phyloP scores from a whole-genome alignment of 2,797 vertebrate species.

The Sebastes hopkinsi region DNA sequence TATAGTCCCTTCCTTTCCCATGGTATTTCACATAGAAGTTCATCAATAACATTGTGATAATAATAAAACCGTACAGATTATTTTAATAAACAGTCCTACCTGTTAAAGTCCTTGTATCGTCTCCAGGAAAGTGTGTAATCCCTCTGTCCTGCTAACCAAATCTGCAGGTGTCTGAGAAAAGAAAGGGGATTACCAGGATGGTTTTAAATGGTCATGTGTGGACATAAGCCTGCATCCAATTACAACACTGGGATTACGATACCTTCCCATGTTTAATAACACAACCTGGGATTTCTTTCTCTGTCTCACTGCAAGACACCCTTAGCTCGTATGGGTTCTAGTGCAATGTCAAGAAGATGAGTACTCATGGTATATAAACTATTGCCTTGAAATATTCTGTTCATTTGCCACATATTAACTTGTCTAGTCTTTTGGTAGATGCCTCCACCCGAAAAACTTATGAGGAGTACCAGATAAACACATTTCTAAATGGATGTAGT shows the following conservation, averaged over 20 bases:
- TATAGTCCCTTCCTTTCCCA: background rate
- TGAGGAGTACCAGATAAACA: background rate
- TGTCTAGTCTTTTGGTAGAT: background rate
- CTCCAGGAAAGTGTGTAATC: constrained; percentile 42
- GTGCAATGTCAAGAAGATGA: background rate
- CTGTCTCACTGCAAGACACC: background rate
- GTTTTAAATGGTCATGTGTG: constrained; percentile 85
- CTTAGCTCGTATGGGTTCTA: background rate
- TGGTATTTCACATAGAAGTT: background rate
- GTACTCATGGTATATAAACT: background rate
- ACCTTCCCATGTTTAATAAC: constrained; percentile 17
- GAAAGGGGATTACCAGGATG: constrained; percentile 80
- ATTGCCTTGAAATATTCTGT: background rate
- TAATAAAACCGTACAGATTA: background rate
- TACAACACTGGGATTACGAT: constrained; percentile 73
- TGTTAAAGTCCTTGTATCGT: constrained; percentile 36
- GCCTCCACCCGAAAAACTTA: background rate
- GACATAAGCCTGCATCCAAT: constrained; percentile 83
- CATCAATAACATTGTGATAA: background rate
- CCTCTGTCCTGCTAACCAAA: constrained; percentile 45
- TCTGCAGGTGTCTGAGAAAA: constrained; percentile 71
- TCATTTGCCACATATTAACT: background rate
- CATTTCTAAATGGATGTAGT: background rate
- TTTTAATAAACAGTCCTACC: constrained; percentile 31
- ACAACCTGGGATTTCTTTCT: constrained; percentile 2